Conservation (phyloP, 2,888 invertebrate genomes). For the Drosophila anomelani region DNA sequence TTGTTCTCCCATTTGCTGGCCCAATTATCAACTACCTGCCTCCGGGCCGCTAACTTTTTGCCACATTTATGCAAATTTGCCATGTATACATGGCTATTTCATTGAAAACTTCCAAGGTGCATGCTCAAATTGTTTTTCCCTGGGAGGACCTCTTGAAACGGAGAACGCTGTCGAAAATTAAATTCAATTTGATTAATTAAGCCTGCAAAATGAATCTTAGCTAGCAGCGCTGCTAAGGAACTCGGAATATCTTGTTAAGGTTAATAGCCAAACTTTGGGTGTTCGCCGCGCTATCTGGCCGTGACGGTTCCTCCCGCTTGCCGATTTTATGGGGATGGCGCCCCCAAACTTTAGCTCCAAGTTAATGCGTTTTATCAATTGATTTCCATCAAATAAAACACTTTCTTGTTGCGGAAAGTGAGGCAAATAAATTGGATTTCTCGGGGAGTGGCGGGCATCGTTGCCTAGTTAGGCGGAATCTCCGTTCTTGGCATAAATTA, state of each 20-base stretch:
- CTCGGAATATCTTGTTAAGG: conserved; percentile 41
- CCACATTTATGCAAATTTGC: conserved; percentile 41
- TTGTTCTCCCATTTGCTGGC: conserved; percentile 17
- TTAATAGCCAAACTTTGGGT: conserved; percentile 40
- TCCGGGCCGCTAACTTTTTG: conserved; percentile 7
- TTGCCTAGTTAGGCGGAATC: conserved; percentile 63
- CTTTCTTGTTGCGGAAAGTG: conserved; percentile 58
- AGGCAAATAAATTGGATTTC: conserved; percentile 75
- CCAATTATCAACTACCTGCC: conserved; percentile 38
- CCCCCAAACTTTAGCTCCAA: conserved; percentile 63
- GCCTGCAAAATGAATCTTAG: conserved; percentile 62
- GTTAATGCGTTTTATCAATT: conserved; percentile 80
- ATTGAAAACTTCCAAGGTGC: conserved; percentile 26
- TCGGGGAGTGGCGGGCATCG: conserved; percentile 34
- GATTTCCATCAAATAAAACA: conserved; percentile 77
- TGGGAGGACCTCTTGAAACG: not conserved
- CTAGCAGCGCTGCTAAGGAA: conserved; percentile 54
- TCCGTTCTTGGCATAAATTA: conserved; percentile 45
- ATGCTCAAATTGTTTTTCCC: conserved; percentile 18
- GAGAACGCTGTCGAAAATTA: conserved; percentile 34
- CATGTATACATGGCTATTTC: conserved; percentile 25
- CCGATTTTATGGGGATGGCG: conserved; percentile 58
- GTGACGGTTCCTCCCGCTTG: conserved; percentile 11
- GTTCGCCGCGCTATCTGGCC: conserved; percentile 54
- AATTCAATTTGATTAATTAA: conserved; percentile 76